Evolutionary conservation across 2,113 vertebrate species (phyloP).

Genomic region (Chiloscyllium plagiosum): DNA sequence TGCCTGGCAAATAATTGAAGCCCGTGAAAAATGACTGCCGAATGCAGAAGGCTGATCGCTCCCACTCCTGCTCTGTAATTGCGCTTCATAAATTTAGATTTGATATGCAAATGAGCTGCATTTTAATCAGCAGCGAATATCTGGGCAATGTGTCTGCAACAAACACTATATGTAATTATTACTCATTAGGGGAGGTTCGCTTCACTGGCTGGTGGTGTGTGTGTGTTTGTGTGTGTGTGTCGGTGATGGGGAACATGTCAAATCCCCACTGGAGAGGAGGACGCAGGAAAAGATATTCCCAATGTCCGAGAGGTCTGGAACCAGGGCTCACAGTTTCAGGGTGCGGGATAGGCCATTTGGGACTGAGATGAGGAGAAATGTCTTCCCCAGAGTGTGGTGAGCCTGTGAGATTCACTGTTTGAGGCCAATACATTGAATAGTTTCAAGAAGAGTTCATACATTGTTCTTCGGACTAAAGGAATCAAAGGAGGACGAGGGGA

Average conservation of each 20-base stretch:
- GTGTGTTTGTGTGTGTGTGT: no score
- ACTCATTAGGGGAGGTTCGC: not conserved
- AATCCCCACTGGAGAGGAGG: not conserved
- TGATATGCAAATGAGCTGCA: not conserved
- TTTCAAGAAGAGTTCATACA: no score
- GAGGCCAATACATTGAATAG: no score
- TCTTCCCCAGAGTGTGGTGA: no score
- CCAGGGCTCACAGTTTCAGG: no score
- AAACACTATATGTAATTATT: not conserved
- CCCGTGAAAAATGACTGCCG: not conserved
- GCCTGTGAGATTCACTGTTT: no score
- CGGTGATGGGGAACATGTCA: not conserved
- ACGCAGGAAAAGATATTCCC: no score
- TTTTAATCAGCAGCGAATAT: not conserved
- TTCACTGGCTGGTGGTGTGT: not conserved
- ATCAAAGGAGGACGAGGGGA: no score
- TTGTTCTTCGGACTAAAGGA: no score
- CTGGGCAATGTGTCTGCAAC: not conserved
- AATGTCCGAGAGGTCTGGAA: no score
- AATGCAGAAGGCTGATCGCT: not conserved
- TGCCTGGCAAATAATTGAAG: not conserved
- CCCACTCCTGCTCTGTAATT: not conserved
- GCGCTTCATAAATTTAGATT: not conserved
- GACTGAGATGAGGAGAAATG: no score
- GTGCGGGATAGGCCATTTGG: no score